phyloP scores from a whole-genome alignment of 2,113 vertebrate species.

The Hippocampus comes region DNA sequence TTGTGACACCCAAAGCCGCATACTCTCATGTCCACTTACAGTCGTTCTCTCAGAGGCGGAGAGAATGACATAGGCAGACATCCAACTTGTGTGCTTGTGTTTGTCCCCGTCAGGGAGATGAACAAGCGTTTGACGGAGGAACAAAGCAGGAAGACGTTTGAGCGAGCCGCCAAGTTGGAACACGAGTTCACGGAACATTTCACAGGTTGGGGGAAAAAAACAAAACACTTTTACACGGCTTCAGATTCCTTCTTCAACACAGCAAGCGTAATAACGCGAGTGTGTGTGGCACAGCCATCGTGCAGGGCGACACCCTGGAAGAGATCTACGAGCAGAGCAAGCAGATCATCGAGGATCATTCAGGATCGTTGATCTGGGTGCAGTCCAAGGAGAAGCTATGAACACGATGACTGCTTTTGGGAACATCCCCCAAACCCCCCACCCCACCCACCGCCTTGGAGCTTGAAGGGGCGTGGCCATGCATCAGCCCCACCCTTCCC shows the following conservation, averaged over 20 bases:
- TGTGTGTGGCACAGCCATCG: constrained; percentile 75
- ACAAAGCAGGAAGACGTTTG: constrained; percentile 91
- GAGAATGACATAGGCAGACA: too few relatives aligned
- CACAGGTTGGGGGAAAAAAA: constrained; percentile 76
- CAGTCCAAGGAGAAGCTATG: constrained; percentile 98
- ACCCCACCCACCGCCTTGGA: constrained; percentile 41
- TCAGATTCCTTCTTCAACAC: background rate
- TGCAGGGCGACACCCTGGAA: constrained; percentile 95
- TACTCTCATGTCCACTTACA: too few relatives aligned
- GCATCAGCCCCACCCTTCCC: constrained; percentile 43
- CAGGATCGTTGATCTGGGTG: constrained; percentile 93
- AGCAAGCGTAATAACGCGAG: too few relatives aligned
- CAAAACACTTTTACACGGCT: too few relatives aligned
- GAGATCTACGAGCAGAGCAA: constrained; percentile 98
- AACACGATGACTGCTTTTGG: constrained; percentile 46
- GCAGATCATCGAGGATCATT: constrained; percentile 96
- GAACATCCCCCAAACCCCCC: background rate
- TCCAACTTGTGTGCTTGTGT: background rate
- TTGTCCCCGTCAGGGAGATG: constrained; percentile 83
- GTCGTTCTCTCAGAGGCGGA: too few relatives aligned
- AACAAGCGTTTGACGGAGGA: constrained; percentile 95
- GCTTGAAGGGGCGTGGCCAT: constrained; percentile 86
- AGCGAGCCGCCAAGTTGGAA: constrained; percentile 93
- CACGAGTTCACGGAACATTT: constrained; percentile 98
- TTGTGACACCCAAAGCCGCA: too few relatives aligned